phyloP scores from a whole-genome alignment of 2,888 invertebrate genomes.

The Xylota sylvarum region DNA sequence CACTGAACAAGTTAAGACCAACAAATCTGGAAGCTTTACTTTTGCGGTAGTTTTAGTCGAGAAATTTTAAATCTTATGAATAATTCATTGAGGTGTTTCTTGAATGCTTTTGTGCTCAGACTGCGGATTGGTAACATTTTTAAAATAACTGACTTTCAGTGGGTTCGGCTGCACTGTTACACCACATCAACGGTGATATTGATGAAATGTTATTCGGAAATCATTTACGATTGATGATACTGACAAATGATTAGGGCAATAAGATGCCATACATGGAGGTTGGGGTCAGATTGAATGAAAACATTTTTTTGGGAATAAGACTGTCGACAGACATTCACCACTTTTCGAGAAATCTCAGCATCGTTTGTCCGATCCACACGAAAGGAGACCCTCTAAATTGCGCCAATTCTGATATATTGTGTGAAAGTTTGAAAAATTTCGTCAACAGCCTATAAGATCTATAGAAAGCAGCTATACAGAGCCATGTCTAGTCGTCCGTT shows the following conservation, averaged over 20 bases:
- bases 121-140: background rate
- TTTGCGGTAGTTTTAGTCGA: background rate
- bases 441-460: no score
- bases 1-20: background rate
- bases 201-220: background rate
- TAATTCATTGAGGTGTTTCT: slow-evolving; percentile 10
- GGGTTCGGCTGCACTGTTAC: slow-evolving; percentile 8
- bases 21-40: background rate
- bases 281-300: no score
- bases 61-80: background rate
- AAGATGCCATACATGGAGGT: no score
- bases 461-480: no score
- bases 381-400: no score
- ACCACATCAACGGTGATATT: background rate
- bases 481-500: no score
- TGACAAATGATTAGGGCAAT: background rate
- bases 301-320: no score
- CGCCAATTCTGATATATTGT: no score
- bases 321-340: no score
- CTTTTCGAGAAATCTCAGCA: no score
- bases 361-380: no score
- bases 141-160: background rate
- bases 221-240: background rate
- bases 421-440: no score
- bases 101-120: background rate